A percentile compares a stretch with the other conserved stretches of the same genome.
Conservation (phyloP, 2,888 invertebrate species). For the Tridacna gigas region DNA sequence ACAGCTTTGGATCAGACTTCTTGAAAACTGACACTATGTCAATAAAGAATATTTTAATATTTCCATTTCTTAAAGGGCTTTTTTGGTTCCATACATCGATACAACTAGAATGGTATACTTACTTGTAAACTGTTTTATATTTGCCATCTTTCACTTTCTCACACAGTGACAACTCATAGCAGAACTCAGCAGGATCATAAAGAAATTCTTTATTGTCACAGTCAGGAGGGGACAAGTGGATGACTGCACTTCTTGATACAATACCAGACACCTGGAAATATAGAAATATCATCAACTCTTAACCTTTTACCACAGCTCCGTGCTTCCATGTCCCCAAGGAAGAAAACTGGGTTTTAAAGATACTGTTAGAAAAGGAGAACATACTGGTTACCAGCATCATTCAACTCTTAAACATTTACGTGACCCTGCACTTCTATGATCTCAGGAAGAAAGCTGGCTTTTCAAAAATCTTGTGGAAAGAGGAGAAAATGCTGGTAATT, state of each 20-base stretch:
- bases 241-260: conserved; percentile 93
- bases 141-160: conserved; percentile 92
- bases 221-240: conserved; percentile 92
- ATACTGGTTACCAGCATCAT: too few relatives aligned
- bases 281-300: neutral
- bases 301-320: neutral
- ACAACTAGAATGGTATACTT: conserved; percentile 85
- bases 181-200: conserved; percentile 88
- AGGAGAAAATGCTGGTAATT: too few relatives aligned
- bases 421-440: too few relatives aligned
- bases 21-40: too few relatives aligned
- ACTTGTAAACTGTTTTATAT: conserved; percentile 94
- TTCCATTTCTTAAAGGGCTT: too few relatives aligned
- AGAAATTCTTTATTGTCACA: conserved; percentile 84
- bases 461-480: too few relatives aligned
- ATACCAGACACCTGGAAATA: conserved; percentile 91
- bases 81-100: too few relatives aligned
- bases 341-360: neutral
- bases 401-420: too few relatives aligned
- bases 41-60: too few relatives aligned
- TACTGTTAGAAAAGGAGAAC: too few relatives aligned
- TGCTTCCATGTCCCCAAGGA: neutral
- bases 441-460: too few relatives aligned
- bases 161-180: conserved; percentile 91
- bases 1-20: too few relatives aligned